Base-by-base conservation (phyloP, 2,797 vertebrate genomes). In the Mionectes olivaceus region DNA sequence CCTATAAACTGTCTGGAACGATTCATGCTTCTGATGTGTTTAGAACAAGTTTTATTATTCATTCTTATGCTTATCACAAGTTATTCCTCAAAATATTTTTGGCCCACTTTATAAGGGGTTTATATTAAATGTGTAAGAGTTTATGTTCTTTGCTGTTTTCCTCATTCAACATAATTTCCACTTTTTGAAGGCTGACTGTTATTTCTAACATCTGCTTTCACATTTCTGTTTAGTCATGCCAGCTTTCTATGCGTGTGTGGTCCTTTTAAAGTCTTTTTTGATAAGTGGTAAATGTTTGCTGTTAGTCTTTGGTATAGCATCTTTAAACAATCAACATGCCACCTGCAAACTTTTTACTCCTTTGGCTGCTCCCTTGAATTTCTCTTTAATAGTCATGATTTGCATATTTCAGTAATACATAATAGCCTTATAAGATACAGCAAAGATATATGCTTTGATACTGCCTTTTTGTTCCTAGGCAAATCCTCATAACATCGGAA, bases 141-240 rank as follows among this genome's bases (percentile, higher is more conserved):
- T 86, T 85, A 55, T 78, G 57, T 68, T 89, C 64, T 81, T 77
- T 57, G 71, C 89, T 89, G 52, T 80, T 91, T 95, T 94, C 87
- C 43, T 90, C 65, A 65, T 90, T 93, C 69, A 86, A 75, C 30
- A 27, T 30, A 65, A 86, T 86, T 95, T 95, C 83, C 76, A 88
- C 61, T 78, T 95, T 92, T 78, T 94, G 87, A 95, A 91, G 71
- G 53, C n/a, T n/a, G 88, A 35, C 53, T 90, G 39, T 65, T 89
- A 60, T 64, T 93, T 89, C 75, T 89, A 87, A 50, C 69, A 87
- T 64, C 43, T 9, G 2, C 63, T 89, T 89, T 84, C 86, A 39
- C 32, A 22, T 91, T 92, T 92, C 94, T 94, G 87, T 96, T 92
- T 87, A 77, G 93, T 75, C 75, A 67, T 85, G 94, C 94, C 96